Evolutionary conservation across 1,140 invertebrate species (phyloP), one percentile per base, ranked within the genome.

Genomic region (Trissolcus basalis): DNA sequence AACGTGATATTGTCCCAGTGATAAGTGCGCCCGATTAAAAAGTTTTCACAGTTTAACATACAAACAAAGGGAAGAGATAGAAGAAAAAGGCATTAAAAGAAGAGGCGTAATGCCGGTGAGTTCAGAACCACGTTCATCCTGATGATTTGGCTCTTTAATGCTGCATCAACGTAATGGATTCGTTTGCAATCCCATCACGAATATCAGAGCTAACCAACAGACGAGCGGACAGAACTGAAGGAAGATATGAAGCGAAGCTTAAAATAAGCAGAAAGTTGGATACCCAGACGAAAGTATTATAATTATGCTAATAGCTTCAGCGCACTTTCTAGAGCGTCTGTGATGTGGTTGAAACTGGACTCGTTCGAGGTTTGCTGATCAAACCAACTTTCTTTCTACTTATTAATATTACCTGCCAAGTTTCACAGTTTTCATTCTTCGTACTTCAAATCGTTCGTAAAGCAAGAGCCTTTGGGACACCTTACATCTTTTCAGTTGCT

Each of bases 291-390:
- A 81, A 87, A 85, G 86, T 87, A 87, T 87, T 87, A 86, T 88
- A 88, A 88, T 88, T 88, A 88, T 87, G 85, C 87, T 88, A 88
- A 88, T 86, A 87, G 87, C 87, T 83, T 83, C 80, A 82, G 80
- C 74, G 80, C 78, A 64, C 68, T 77, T 72, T 75, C 80, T 78
- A 79, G 78, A 80, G 74, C 79, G 73, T 80, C 85, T 87, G 77
- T 85, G 86, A 87, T 87, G 86, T 86, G 86, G 86, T 87, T 82
- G 82, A 79, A 79, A 78, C 80, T 76, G 80, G 82, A 81, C 80
- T 73, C 79, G 79, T 80, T 80, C 73, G 71, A 73, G 80, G 74
- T 82, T 80, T 81, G 80, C 84, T 85, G 86, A 87, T 88, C 87
- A 87, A 86, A 85, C 85, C 85, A 86, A 86, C 85, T 86, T 86